Evolutionary conservation across 2,888 invertebrate genomes (phyloP).

Genomic region (Cepaea hortensis): DNA sequence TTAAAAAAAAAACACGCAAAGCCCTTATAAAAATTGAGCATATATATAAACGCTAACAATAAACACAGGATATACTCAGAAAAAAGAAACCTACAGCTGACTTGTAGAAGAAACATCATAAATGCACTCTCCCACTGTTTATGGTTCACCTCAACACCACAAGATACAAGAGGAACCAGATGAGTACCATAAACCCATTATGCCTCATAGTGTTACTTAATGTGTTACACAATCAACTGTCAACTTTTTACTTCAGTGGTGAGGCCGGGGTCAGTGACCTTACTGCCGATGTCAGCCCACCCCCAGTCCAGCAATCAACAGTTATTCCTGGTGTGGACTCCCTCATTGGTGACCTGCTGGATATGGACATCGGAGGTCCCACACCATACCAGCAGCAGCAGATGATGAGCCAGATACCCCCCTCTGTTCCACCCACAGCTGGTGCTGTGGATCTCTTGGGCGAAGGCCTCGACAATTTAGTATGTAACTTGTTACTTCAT

Average conservation of each 20-base stretch:
- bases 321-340: constrained; percentile 90
- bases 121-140: too few relatives aligned
- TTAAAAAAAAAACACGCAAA: too few relatives aligned
- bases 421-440: constrained; percentile 75
- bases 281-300: constrained; percentile 50
- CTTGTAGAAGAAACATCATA: too few relatives aligned
- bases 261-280: constrained; percentile 51
- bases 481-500: constrained; percentile 76
- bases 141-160: too few relatives aligned
- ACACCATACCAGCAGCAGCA: constrained; percentile 74
- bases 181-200: too few relatives aligned
- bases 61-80: too few relatives aligned
- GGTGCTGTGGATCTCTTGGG: constrained; percentile 86
- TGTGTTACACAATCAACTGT: background rate
- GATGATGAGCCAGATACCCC: constrained; percentile 63
- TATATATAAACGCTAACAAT: too few relatives aligned
- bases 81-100: too few relatives aligned
- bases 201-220: too few relatives aligned
- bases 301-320: constrained; percentile 75
- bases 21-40: too few relatives aligned
- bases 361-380: constrained; percentile 91
- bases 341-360: constrained; percentile 95
- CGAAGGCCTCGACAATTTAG: constrained; percentile 91
- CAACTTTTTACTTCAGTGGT: constrained; percentile 51
- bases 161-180: too few relatives aligned